Evolutionary conservation across 2,888 invertebrate species (phyloP).

Genomic region (Andrena fulva): DNA sequence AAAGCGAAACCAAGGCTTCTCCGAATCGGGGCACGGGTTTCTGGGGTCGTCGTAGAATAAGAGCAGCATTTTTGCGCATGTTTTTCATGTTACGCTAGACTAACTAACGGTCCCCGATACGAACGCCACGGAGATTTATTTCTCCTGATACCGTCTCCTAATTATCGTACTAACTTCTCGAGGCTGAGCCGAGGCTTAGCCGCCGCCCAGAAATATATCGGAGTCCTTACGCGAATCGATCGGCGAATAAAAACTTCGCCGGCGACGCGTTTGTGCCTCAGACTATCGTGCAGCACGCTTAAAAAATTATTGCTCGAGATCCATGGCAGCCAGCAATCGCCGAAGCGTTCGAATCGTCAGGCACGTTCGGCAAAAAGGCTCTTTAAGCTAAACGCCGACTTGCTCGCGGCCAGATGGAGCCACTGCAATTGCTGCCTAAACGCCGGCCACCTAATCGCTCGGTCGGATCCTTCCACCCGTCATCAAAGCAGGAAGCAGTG

Average conservation of each 20-base stretch:
- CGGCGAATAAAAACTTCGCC: constrained; percentile 60
- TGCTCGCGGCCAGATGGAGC: not conserved
- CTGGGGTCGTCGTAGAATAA: constrained; percentile 39
- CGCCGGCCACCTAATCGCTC: constrained; percentile 7
- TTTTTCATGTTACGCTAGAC: constrained; percentile 67
- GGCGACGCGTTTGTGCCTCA: constrained; percentile 52
- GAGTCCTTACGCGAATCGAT: constrained; percentile 63
- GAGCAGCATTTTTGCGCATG: constrained; percentile 67
- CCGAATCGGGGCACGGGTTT: constrained; percentile 27
- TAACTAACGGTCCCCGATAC: constrained; percentile 71
- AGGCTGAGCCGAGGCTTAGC: constrained; percentile 66
- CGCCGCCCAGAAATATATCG: constrained; percentile 60
- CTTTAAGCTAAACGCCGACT: not conserved
- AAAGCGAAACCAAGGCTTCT: not conserved
- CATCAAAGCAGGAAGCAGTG: constrained; percentile 11
- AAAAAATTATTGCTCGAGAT: constrained; percentile 39
- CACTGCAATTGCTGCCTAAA: constrained; percentile 20
- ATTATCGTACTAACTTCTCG: constrained; percentile 71
- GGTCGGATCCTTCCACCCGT: not conserved
- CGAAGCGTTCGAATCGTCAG: constrained; percentile 10
- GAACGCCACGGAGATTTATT: constrained; percentile 73
- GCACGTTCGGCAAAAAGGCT: not conserved
- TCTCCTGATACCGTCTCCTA: constrained; percentile 72
- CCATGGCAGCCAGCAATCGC: not conserved
- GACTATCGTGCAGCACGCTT: constrained; percentile 45